Evolutionary conservation across 2,113 vertebrate species (phyloP), one percentile per base, ranked within the genome.

Genomic region (Malurus elegans): DNA sequence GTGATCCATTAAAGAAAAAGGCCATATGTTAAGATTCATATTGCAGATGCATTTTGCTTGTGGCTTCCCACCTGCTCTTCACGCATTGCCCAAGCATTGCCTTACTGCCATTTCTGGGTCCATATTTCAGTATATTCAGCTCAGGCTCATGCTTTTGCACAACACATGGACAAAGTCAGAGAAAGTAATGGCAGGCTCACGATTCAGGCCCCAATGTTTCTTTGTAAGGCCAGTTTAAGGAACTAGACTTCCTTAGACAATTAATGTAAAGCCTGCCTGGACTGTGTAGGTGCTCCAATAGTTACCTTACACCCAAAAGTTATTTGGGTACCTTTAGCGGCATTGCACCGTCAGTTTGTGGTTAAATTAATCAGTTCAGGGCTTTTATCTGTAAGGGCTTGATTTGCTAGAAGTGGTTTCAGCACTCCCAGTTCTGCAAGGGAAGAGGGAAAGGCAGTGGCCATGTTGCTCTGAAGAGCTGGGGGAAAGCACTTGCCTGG

Each of bases 391-490:
- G 12, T 44, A 60, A 66, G 18, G 21, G 12, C 32, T 65, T 76
- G 20, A 9, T 90, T 88, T 94, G 11, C n/a, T 60, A 34, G 24
- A 28, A 71, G n/a, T 36, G 14, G 17, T 65, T 47, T 64, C 40
- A 71, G 28, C 44, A 34, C 16, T 79, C 28, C 24, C 1, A 1
- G 3, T 54, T 75, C 36, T 66, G 10, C 42, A 73, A 79, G 50
- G 9, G 26, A 88, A 90, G 62, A 86, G 42, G 17, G 40, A 87
- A 87, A 87, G 61, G 42, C 85, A 88, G 71, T 79, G 74, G 50
- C 79, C 92, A 92, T 94, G 62, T 82, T 95, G 58, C 86, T 57
- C 79, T 76, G 66, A 32, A 76, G 60, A 87, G 34, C 74, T 88
- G 58, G 45, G 50, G 42, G 13, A 91, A 90, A 79, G 26, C 62